Base-by-base conservation (phyloP, 2,797 vertebrate genomes). In the Gastrophryne carolinensis region DNA sequence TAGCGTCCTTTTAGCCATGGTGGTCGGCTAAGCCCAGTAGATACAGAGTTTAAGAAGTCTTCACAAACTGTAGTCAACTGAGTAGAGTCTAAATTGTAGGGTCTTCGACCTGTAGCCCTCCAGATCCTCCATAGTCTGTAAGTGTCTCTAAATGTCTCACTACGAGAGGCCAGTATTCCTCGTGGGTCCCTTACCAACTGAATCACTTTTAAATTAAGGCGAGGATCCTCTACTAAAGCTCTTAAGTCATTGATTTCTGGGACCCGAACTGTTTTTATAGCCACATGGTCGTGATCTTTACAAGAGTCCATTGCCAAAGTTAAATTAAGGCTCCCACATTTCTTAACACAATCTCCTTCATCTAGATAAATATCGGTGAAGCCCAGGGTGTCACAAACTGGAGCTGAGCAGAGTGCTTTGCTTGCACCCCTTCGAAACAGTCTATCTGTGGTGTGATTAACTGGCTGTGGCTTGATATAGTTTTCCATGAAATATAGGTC, bases 41-140 rank as follows among this genome's bases (percentile, higher is more conserved):
- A 93, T 69, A 96, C 94, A 0, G 96, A 98, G 80, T 90, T 94
- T 84, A 92, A 90, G 81, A 96, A 98, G 90, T 98, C 95, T 79
- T 96, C 93, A 0, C 96, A 98, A 79, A 97, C 92, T 0, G 93
- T 92, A n/a, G 94, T 97, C 74, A 98, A 92, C 88, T 96, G 95
- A 23, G 87, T 93, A 71, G 93, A 86, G 0, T 97, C 95, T 78
- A 98, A 87, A 83, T 95, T 97, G 81, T 96, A 96, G 0, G 96
- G 96, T 63, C 90, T 91, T 53, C 94, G 88, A 15, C 95, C 95
- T 0, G 95, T 98, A 81, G 94, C 94, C 1, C 94, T 93, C 96
- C 96, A 98, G 39, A 97, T 94, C 19, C 94, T 92, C 96, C 95
- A 97, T 65, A 96, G 91, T 29, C 95, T 90, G 85, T 97, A 98